Base-by-base conservation (phyloP, 2,797 vertebrate species). In the Scolopax rusticola region DNA sequence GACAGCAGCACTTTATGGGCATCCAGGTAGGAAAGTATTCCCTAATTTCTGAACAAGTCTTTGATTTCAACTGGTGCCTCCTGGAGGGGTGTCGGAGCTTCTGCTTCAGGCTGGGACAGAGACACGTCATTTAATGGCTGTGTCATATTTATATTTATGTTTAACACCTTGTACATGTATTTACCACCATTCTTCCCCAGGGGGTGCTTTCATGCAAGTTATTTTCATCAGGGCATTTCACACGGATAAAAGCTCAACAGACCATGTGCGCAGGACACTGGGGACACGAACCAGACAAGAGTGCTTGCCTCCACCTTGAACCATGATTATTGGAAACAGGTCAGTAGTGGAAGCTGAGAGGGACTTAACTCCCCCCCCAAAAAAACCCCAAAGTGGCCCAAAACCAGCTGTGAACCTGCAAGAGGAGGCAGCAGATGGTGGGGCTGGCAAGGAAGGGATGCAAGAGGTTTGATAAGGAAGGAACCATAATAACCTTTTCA, bases 401-500 rank as follows among this genome's bases (percentile, higher is more conserved):
- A 53, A 48, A 59, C 13, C 61, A 28, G 27, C 73, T 43, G 50
- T 0, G 32, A 70, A 38, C 47, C 8, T 61, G 17, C 0, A 16
- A 74, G 61, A 47, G 60, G 64, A 43, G 77, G 60, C 30, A 56
- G 64, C 50, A 47, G 56, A 25, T 4, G 8, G 38, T 9, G 50
- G 20, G 24, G 32, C 59, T 3, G 6, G 51, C 73, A 48, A 48
- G 47, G 47, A 48, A 48, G 47, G 47, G 47, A 48, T 48, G 47
- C 63, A 12, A 82, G 28, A 57, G 38, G 60, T 20, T 81, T 93
- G 97, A 97, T 97, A 98, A 97, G 96, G 92, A 91, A 89, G 53
- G 93, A 95, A 90, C 86, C 93, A 94, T 54, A 87, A 78, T 6
- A 25, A 47, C 67, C 89, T 95, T 96, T 89, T 76, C 0, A 2